A percentile compares a stretch with the other conserved stretches of the same genome.
Evolutionary conservation across 2,113 vertebrate species (phyloP).

Genomic region (Scophthalmus maximus): DNA sequence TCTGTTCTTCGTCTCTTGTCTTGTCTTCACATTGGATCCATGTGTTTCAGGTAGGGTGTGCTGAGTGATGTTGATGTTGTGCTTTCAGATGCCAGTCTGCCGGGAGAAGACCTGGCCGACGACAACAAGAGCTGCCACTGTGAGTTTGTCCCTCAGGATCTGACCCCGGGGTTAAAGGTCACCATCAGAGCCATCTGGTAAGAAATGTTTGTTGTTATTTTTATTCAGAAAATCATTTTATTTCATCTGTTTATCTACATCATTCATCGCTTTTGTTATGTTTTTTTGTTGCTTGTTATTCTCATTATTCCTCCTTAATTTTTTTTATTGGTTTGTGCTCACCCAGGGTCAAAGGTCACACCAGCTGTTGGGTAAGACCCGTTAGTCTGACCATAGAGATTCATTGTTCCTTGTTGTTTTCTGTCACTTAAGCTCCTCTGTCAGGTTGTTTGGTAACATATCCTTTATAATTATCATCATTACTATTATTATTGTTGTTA

Average conservation of each 20-base stretch:
- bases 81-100: constrained; percentile 91
- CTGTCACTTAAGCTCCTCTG: constrained; percentile 14
- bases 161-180: constrained; percentile 95
- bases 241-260: constrained; percentile 11
- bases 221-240: background rate
- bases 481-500: constrained; percentile 12
- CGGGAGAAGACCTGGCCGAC: constrained; percentile 91
- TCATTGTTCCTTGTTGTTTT: constrained; percentile 51
- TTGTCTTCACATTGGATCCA: no score
- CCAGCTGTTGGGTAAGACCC: constrained; percentile 76
- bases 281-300: constrained; percentile 68
- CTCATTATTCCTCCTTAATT: constrained; percentile 60
- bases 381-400: constrained; percentile 57
- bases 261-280: constrained; percentile 50
- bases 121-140: constrained; percentile 98
- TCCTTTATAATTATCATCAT: background rate
- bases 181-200: constrained; percentile 98
- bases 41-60: background rate
- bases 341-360: constrained; percentile 75
- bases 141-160: constrained; percentile 94
- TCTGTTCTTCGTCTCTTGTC: no score
- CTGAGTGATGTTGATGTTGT: constrained; percentile 5
- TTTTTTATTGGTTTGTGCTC: constrained; percentile 70
- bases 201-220: constrained; percentile 41
- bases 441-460: constrained; percentile 19